Evolutionary conservation across 2,888 invertebrate species (phyloP), one percentile per base, ranked within the genome.

Genomic region (Notocelia uddmanniana): DNA sequence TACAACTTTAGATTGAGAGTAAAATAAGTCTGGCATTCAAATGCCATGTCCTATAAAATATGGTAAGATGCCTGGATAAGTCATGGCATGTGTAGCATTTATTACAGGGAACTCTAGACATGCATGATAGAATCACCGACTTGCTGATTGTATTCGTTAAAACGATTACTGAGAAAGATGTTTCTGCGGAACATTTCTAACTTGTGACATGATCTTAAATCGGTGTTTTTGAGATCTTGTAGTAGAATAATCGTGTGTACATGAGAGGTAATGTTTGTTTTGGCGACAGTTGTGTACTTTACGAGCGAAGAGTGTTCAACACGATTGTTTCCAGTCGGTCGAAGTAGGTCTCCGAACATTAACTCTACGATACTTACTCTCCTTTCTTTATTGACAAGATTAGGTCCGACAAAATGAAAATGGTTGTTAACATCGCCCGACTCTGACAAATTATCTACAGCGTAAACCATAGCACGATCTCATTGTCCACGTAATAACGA

Each of bases 371-470:
- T 19, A 59, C 19, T 37, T 50, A n/a, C 31, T 37, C 34, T 52
- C 63, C 63, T 64, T 64, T 64, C 63, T 54, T 52, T 21, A 37
- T 52, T 34, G 52, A 37, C 52, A 52, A 52, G 50, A 64, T 54
- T 54, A 64, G 19, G 52, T 3, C 52, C 34, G 34, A 63, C 63
- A 64, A 64, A 52, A 64, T 64, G 52, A 54, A 37, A 64, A 64
- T 37, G 37, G 34, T 52, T 37, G 63, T 52, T 64, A 52, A 64
- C 63, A n/a, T n/a, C 52, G 37, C 21, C 34, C 21, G 63, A 67
- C 57, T 67, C 41, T 6, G 57, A 57, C 57, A 57, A 57, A 45
- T 57, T 67, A 57, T 55, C 67, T 57, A 41, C 55, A 57, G 41
- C 41, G 26, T 67, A 57, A 69, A 59, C 52, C 50, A 18, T 41